A percentile compares a stretch with the other conserved stretches of the same genome.
Evolutionary conservation across 2,797 vertebrate species (phyloP).

Genomic region (Enteromius viviparus): DNA sequence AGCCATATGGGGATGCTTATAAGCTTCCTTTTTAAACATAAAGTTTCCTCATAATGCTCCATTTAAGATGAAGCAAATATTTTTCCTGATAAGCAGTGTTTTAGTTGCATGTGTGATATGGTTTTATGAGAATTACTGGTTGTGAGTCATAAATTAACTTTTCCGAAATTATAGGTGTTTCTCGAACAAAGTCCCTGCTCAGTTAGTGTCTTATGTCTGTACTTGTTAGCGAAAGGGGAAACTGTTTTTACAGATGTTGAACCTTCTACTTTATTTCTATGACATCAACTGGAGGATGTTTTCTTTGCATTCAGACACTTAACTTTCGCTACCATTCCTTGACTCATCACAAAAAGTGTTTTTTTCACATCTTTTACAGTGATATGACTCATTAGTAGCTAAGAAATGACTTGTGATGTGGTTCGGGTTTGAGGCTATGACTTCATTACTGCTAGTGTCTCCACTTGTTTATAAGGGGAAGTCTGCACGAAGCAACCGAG

Average conservation of each 20-base stretch:
- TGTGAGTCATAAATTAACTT: not conserved
- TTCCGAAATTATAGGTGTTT: not conserved
- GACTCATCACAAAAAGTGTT: constrained; percentile 37
- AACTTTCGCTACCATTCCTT: not conserved
- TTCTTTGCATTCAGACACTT: not conserved
- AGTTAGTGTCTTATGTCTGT: not conserved
- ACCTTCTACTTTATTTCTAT: constrained; percentile 15
- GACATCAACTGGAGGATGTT: constrained; percentile 22
- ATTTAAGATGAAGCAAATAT: not conserved
- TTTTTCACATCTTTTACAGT: constrained; percentile 9
- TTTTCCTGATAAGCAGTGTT: not conserved
- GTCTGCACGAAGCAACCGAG: not conserved
- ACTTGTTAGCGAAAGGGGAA: constrained; percentile 2
- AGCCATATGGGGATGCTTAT: not conserved
- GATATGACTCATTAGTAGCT: constrained; percentile 40
- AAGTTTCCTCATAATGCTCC: not conserved
- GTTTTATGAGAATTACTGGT: not conserved
- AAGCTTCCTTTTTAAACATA: not conserved
- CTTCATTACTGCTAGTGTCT: constrained; percentile 49
- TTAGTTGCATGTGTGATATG: not conserved
- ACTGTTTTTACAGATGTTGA: constrained; percentile 19
- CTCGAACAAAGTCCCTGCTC: not conserved
- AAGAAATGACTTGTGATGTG: constrained; percentile 53
- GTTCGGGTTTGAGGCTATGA: constrained; percentile 50
- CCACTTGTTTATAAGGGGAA: constrained; percentile 47